These are phyloP conservation scores for Lymantria dispar DNA, from an alignment of 2,888 invertebrate genomes.

Conservation along the genomic window DNA sequence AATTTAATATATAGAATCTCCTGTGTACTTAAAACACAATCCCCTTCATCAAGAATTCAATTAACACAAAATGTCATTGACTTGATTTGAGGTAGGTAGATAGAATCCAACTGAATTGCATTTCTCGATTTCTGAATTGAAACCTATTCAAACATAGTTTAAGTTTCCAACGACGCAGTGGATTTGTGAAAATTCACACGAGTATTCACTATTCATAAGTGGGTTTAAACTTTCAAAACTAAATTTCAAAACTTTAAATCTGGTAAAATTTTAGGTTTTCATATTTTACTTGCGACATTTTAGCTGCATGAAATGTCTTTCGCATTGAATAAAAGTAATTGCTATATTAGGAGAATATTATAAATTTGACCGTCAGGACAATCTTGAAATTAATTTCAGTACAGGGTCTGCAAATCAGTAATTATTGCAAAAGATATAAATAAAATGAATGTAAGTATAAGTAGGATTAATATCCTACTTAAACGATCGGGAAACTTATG, in stretches of 20 bases:
- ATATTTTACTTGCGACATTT: neutral
- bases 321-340: too few relatives aligned
- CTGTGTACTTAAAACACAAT: neutral
- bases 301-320: neutral
- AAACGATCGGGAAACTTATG: too few relatives aligned
- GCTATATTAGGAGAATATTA: too few relatives aligned
- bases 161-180: conserved; percentile 31
- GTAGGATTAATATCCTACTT: too few relatives aligned
- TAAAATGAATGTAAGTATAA: too few relatives aligned
- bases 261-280: conserved; percentile 5
- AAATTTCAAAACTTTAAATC: conserved; percentile 36
- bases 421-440: too few relatives aligned
- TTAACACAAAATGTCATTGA: conserved; percentile 22
- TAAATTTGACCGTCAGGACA: too few relatives aligned
- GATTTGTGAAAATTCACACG: conserved; percentile 37
- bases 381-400: too few relatives aligned
- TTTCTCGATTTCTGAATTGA: conserved; percentile 28
- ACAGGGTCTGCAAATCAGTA: too few relatives aligned
- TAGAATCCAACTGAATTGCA: conserved; percentile 25
- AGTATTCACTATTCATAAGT: conserved; percentile 39
- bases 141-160: conserved; percentile 38
- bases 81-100: conserved; percentile 24
- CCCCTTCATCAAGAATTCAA: conserved; percentile 8
- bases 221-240: conserved; percentile 40
- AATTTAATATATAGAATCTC: neutral